A percentile compares a stretch with the other conserved stretches of the same genome.
These are phyloP conservation scores for Mythimna albipuncta DNA, from an alignment of 2,888 invertebrate genomes.

Conservation along the genomic window DNA sequence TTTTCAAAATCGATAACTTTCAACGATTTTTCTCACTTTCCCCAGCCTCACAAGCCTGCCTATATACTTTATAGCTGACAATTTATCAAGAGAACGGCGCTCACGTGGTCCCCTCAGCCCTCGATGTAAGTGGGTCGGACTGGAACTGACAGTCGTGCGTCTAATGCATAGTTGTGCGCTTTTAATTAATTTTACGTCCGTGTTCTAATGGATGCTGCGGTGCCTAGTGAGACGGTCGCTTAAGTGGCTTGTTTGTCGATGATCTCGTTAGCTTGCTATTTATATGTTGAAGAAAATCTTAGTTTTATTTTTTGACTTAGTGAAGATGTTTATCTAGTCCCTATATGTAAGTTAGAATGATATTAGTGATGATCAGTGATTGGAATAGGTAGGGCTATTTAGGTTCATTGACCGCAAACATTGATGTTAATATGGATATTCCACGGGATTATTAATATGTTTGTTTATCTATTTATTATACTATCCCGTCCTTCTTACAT, in stretches of 20 bases:
- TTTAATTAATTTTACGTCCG: conserved; percentile 75
- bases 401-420: no score
- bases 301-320: background rate
- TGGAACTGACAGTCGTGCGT: conserved; percentile 78
- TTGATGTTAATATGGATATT: no score
- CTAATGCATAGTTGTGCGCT: conserved; percentile 69
- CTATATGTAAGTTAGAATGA: no score
- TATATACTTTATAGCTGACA: conserved; percentile 38
- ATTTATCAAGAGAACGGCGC: conserved; percentile 62
- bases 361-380: no score
- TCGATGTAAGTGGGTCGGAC: conserved; percentile 75
- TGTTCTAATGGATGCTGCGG: conserved; percentile 28
- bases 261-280: background rate
- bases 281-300: background rate
- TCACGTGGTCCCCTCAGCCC: conserved; percentile 66
- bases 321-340: no score
- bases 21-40: conserved; percentile 5
- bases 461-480: no score
- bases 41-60: conserved; percentile 14
- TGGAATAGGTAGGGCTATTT: no score
- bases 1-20: background rate
- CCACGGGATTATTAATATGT: no score
- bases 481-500: no score
- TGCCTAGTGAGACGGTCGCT: conserved; percentile 4
- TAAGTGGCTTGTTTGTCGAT: conserved; percentile 10